These are phyloP conservation scores for Malurus elegans DNA, from an alignment of 2,113 vertebrate species.

Conservation along the genomic window DNA sequence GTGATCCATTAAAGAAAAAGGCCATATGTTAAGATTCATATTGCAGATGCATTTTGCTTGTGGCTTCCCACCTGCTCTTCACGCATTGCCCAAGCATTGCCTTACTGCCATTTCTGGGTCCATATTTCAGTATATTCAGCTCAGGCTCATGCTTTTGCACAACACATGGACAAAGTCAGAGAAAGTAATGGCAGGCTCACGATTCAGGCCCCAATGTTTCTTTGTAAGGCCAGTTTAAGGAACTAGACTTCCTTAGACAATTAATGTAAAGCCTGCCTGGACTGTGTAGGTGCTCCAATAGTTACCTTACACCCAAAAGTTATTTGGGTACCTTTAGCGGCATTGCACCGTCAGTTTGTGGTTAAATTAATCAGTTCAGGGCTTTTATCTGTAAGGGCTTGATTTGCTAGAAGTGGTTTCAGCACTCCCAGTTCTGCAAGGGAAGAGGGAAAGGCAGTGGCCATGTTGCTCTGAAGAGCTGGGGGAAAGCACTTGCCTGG, in stretches of 20 bases:
- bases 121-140: not conserved
- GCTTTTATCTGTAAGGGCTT: not conserved
- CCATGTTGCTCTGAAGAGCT: slow-evolving; percentile 7
- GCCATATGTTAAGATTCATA: not conserved
- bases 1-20: not conserved
- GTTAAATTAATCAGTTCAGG: not conserved
- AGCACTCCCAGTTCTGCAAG: not conserved
- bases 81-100: not conserved
- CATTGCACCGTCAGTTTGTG: not conserved
- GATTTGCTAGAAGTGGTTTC: not conserved
- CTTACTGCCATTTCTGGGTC: not conserved
- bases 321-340: not conserved
- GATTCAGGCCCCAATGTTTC: not conserved
- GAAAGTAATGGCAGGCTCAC: not conserved
- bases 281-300: not conserved
- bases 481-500: not conserved
- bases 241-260: not conserved
- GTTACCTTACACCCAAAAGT: not conserved
- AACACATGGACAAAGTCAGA: not conserved
- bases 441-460: not conserved
- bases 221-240: not conserved
- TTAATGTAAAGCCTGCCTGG: not conserved
- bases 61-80: not conserved
- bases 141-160: not conserved
- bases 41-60: not conserved